Evolutionary conservation across 2,797 vertebrate species (phyloP), one percentile per base, ranked within the genome.

Genomic region (Eurystomus glaucurus): DNA sequence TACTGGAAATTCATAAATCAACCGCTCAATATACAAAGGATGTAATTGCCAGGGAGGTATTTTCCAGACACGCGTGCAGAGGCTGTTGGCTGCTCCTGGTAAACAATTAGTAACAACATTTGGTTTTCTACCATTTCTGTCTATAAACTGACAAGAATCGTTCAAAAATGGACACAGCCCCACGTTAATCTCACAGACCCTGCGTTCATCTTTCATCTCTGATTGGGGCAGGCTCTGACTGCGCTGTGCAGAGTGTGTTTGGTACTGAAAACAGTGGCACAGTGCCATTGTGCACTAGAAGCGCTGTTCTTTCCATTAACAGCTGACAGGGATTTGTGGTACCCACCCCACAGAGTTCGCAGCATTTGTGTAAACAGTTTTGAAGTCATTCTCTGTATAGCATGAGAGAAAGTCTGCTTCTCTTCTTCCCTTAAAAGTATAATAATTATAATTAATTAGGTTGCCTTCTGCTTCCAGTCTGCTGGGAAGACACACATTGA

Each of bases 391-490:
- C 92, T 91, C 66, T 90, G 90, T 94, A 48, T 60, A 88, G 68
- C 81, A 51, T 69, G 72, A 91, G 89, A 91, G 68, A 93, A 92
- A 95, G 85, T 76, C 92, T 96, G 96, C 97, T 97, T 98, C 88
- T 97, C 48, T 60, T 97, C 96, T 81, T 93, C 98, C 97, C 97
- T 95, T 97, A 57, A 69, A 88, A 97, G 97, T 83, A 83, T 97
- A 98, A 98, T 98, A 98, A 97, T 97, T 82, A 65, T 98, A 98
- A 99, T 98, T 98, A 98, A 98, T 98, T 94, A 96, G 95, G 90
- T 92, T 80, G 46, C 96, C 86, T 76, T 88, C 93, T 90, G 89
- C 94, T 96, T 88, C 48, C 62, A 95, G 92, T 41, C 85, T 93
- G 74, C 70, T 58, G 39, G 64, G 87, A 90, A 92, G 85, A 41